These are phyloP conservation scores for Prinia subflava DNA, from an alignment of 2,113 vertebrate genomes.

Conservation along the genomic window DNA sequence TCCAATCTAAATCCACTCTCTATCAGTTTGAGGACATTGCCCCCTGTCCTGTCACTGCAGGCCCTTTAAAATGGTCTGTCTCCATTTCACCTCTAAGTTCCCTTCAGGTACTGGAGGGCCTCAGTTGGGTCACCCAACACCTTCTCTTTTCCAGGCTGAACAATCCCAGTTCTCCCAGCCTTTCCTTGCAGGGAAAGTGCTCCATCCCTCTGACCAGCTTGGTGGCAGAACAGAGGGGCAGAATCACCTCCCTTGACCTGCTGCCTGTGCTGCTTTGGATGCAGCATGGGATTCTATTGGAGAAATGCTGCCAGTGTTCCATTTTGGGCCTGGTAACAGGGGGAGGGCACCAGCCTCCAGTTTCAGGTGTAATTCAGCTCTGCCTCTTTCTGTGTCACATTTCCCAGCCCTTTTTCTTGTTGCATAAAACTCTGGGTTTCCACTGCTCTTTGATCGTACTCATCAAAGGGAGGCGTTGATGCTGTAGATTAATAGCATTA, in stretches of 20 bases:
- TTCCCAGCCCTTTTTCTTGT: background rate
- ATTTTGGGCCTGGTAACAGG: background rate
- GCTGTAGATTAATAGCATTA: background rate
- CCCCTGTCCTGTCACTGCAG: background rate
- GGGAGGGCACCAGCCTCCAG: background rate
- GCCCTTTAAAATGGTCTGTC: background rate
- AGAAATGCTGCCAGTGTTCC: background rate
- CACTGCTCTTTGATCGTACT: background rate
- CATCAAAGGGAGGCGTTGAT: background rate
- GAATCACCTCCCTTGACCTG: background rate
- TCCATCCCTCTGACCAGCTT: background rate
- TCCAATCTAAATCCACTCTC: background rate
- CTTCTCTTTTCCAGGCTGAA: background rate
- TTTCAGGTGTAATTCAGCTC: background rate
- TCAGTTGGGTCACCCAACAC: fast-evolving
- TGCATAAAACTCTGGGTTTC: background rate
- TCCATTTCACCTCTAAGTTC: background rate
- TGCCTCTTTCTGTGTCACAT: background rate
- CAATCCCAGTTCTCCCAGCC: too few species aligned
- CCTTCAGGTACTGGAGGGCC: too few species aligned
- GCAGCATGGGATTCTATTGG: fast-evolving
- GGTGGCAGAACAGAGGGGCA: background rate
- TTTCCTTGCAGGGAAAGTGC: fast-evolving
- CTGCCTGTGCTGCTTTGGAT: background rate
- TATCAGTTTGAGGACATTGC: background rate